Percentiles rank a stretch among this genome's conserved stretches.
Evolutionary conservation across 2,888 invertebrate genomes (phyloP).

Genomic region (Orthonychiurus folsomi): DNA sequence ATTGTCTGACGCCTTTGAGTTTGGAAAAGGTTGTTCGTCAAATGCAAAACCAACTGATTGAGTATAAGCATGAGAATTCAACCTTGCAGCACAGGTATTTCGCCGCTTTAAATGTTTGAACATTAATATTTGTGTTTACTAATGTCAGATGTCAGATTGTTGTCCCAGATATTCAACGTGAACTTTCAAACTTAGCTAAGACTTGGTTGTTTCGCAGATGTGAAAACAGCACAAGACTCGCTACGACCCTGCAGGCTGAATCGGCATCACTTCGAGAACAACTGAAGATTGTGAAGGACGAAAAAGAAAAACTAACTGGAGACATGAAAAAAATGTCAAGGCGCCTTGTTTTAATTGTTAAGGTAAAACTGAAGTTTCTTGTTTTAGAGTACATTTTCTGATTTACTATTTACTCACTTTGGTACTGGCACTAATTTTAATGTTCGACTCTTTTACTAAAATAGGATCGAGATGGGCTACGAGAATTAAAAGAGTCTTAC

Average conservation of each 20-base stretch:
- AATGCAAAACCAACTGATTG: constrained; percentile 30
- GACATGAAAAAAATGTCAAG: constrained; percentile 25
- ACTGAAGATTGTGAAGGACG: constrained; percentile 13
- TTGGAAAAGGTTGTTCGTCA: constrained; percentile 29
- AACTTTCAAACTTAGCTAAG: too few species aligned
- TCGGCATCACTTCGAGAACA: constrained; percentile 8
- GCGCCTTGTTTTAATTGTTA: constrained; percentile 24
- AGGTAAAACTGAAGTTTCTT: constrained; percentile 21
- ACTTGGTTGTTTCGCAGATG: too few species aligned
- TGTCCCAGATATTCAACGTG: too few species aligned
- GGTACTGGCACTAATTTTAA: too few species aligned
- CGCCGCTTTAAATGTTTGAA: too few species aligned
- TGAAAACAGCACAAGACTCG: constrained; percentile 4
- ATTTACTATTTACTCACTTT: not conserved
- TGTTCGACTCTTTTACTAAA: constrained; percentile 15
- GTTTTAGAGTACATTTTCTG: too few species aligned
- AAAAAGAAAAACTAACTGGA: constrained; percentile 19
- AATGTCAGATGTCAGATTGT: too few species aligned
- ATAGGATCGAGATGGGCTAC: constrained; percentile 37
- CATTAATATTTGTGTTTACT: too few species aligned
- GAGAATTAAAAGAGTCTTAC: constrained; percentile 37
- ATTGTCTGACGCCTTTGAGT: constrained; percentile 26
- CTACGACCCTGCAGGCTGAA: constrained; percentile 16
- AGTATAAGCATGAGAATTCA: constrained; percentile 32
- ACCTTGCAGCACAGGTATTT: constrained; percentile 27